Evolutionary conservation across 2,888 invertebrate genomes (phyloP), one percentile per base, ranked within the genome.

Genomic region (Eupithecia exiguata): DNA sequence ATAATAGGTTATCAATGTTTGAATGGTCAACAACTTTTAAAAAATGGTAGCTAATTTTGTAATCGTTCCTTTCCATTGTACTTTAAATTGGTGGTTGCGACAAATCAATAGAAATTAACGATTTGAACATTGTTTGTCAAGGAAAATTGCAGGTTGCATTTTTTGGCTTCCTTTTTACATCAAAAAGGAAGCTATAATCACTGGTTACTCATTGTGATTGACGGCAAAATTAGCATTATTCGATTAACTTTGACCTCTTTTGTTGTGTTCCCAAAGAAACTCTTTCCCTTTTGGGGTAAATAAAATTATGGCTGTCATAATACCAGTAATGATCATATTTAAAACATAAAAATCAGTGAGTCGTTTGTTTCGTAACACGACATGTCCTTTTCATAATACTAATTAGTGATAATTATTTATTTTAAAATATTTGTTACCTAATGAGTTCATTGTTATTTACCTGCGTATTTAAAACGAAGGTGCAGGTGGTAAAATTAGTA

Each of bases 1-100:
- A 89, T 90, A 74, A 88, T 81, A 87, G 78, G 85, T 86, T 89
- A 58, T 80, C 78, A 72, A 73, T 83, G 77, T 86, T 84, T 84
- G 77, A 82, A 82, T 83, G 81, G 83, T 77, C 82, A 83, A 84
- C 74, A 76, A 84, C 72, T 80, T 80, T 84, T 79, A 78, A 83
- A 84, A 82, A 80, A 73, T 53, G 72, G 75, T 69, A 21, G 2
- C 12, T 43, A 71, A 76, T 73, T 77, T 81, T 80, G 76, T 72
- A 74, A 80, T 82, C 80, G 75, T 74, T 75, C 74, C 74, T 76
- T 76, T 74, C 49, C 4, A 71, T 81, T 79, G 77, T 73, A 40
- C 38, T 79, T 74, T n/a, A 73, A 83, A 83, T 81, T 80, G 69
- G 69, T 73, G 73, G 80, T 81, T 72, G 74, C 74, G 75, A 79